Conservation (phyloP, 1,140 invertebrate genomes). For the Drosophila equinoxialis region DNA sequence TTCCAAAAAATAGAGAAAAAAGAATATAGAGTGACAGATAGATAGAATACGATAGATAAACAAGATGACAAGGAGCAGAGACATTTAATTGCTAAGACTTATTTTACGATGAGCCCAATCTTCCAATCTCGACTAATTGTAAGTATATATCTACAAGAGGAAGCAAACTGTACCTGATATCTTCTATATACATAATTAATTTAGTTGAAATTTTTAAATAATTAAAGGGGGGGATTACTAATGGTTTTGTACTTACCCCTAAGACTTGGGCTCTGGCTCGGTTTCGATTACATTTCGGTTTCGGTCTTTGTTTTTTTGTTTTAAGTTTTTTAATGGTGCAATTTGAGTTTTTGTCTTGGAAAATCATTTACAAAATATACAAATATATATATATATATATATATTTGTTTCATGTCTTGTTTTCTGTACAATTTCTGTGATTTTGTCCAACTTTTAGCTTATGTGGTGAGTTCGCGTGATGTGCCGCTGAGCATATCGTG, state of each 20-base stretch:
- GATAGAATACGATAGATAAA: conserved; percentile 29
- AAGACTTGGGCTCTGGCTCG: neutral
- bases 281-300: neutral
- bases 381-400: conserved; percentile 41
- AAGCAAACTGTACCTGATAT: neutral
- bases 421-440: conserved; percentile 47
- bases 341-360: conserved; percentile 45
- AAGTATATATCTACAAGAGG: neutral
- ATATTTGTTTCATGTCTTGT: conserved; percentile 32
- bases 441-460: conserved; percentile 69
- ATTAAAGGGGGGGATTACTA: neutral
- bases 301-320: conserved; percentile 14
- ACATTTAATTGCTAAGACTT: conserved; percentile 48
- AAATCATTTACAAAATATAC: conserved; percentile 77
- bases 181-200: neutral
- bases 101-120: conserved; percentile 1
- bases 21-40: conserved; percentile 35
- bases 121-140: neutral
- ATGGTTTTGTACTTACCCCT: neutral
- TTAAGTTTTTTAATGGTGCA: conserved; percentile 30
- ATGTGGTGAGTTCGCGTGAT: conserved; percentile 78
- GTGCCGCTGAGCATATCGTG: conserved; percentile 77
- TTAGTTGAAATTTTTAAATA: neutral
- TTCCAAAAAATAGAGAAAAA: conserved; percentile 40
- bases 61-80: conserved; percentile 42